Percentiles rank a stretch among this genome's conserved stretches.
Conservation (phyloP, 37 sponge, comb jelly and placozoan species). For the Crambe crambe region DNA sequence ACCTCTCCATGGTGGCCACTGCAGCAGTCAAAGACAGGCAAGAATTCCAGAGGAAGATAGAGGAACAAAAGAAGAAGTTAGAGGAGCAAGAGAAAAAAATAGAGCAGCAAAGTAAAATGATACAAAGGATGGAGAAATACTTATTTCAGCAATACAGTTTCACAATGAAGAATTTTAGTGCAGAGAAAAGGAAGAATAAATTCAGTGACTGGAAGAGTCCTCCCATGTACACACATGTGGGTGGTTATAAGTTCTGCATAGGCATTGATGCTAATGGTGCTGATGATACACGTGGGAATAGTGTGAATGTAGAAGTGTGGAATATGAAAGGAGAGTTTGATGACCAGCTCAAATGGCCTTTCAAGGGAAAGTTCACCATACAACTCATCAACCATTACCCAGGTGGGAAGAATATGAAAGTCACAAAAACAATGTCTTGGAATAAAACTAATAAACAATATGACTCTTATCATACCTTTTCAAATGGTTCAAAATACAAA, state of each 20-base stretch:
- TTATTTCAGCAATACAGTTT: too few species aligned
- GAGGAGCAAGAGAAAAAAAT: neutral
- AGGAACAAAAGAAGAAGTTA: neutral
- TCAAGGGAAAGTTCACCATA: neutral
- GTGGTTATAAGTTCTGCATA: slow-evolving; percentile 11
- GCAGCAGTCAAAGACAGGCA: neutral
- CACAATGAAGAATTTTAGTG: slow-evolving; percentile 24
- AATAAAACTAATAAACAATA: neutral
- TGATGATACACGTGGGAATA: too few species aligned
- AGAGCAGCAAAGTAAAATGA: neutral
- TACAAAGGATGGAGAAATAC: neutral
- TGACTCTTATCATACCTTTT: neutral
- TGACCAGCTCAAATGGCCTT: slow-evolving; percentile 3
- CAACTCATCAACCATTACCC: neutral
- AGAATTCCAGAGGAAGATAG: neutral
- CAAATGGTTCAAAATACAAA: neutral
- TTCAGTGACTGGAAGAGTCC: slow-evolving; percentile 54
- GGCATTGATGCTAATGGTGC: neutral
- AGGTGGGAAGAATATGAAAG: slow-evolving; percentile 7
- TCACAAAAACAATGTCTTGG: neutral
- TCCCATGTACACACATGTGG: neutral
- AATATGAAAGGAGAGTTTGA: neutral
- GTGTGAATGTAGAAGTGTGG: neutral
- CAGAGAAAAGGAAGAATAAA: slow-evolving; percentile 53
- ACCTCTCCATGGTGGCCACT: neutral